Base-by-base conservation (phyloP, 2,888 invertebrate species). In the Drosophila mimica region DNA sequence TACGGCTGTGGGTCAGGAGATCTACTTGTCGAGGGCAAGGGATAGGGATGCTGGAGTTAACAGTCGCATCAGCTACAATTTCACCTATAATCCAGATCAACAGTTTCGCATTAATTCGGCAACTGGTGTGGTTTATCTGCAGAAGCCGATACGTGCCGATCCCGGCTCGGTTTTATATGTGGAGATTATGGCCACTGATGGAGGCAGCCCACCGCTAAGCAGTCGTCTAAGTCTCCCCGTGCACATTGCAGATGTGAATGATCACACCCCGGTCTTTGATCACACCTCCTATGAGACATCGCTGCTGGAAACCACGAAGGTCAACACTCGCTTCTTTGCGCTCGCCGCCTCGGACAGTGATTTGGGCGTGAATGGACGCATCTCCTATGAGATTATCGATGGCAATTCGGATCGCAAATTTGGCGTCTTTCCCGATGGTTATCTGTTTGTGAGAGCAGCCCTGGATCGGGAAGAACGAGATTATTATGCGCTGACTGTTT, bases 401-500 rank as follows among this genome's bases (percentile, higher is more conserved):
- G 98, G 99, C 2, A 98, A 99, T 91, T 94, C 94, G 8, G 97
- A 97, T 88, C 95, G 94, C 52, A 97, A 96, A 91, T 99, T 99
- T 93, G 98, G 98, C 0, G 96, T 99, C 48, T 99, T 99, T 91
- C 99, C 99, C 0, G 98, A 99, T 93, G 99, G 99, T 1, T 97
- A 95, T 91, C 93, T 99, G 36, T 99, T 97, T 93, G 97, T 99
- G 0, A 96, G 96, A 88, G 96, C 96, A 79, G 93, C 95, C 2
- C 93, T 99, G 68, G 99, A 99, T 93, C 95, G 99, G 72, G 99
- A 99, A 94, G 96, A 96, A 82, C 95, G 95, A 83, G 98, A 98
- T 92, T 98, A 98, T 92, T 99, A 98, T 93, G 97, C 97, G 0
- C 93, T 99, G 64, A 96, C 97, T 4, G 95, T 99, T 38, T 95